phyloP scores from a whole-genome alignment of 2,113 vertebrate genomes.

The Nesogale talazaci region DNA sequence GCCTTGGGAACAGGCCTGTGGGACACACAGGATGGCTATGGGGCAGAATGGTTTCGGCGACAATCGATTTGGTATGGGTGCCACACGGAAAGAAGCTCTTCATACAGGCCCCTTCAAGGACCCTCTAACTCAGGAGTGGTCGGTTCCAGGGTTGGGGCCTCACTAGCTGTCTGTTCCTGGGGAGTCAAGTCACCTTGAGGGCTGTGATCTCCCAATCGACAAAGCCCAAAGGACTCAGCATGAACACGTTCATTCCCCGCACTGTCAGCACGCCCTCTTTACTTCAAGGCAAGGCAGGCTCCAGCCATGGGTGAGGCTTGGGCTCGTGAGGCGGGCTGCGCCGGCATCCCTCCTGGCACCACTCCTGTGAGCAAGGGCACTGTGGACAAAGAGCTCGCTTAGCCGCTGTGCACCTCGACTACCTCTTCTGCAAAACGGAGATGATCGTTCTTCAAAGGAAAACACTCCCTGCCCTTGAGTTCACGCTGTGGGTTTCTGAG shows the following conservation, averaged over 20 bases:
- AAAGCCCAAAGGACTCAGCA: background rate
- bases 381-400: background rate
- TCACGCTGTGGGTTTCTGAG: too few species aligned
- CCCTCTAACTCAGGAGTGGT: background rate
- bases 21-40: background rate
- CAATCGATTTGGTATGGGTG: background rate
- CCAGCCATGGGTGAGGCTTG: background rate
- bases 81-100: too few species aligned
- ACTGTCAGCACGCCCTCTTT: too few species aligned
- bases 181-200: background rate
- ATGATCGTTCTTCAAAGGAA: constrained; percentile 6
- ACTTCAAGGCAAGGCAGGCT: too few species aligned
- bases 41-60: background rate
- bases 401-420: background rate
- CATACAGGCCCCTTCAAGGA: background rate
- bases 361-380: background rate
- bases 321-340: background rate
- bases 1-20: background rate
- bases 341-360: background rate
- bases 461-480: too few species aligned
- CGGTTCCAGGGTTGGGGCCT: too few species aligned
- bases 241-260: background rate
- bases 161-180: too few species aligned
- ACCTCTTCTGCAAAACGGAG: constrained; percentile 18
- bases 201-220: background rate